Evolutionary conservation across 1,140 invertebrate species (phyloP).

Genomic region (Heliconius hewitsoni): DNA sequence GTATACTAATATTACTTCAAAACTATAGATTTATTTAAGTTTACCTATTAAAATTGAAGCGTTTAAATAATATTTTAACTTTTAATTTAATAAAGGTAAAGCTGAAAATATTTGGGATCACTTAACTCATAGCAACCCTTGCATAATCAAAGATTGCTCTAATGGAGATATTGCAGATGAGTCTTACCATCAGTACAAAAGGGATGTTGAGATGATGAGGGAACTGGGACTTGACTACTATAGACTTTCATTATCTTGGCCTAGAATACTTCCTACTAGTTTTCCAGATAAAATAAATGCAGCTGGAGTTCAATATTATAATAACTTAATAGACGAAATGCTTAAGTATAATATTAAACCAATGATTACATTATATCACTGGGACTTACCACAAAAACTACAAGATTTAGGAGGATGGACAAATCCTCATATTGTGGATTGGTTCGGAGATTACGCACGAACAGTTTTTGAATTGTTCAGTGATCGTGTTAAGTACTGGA

Average conservation of each 20-base stretch:
- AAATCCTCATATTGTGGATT: slow-evolving; percentile 83
- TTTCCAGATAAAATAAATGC: slow-evolving; percentile 81
- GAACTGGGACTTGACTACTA: slow-evolving; percentile 82
- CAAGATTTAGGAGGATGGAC: slow-evolving; percentile 85
- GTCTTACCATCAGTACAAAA: slow-evolving; percentile 69
- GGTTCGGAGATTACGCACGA: slow-evolving; percentile 83
- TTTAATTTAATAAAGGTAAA: slow-evolving; percentile 62
- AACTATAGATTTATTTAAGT: no score
- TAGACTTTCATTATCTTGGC: slow-evolving; percentile 85
- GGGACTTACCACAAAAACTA: slow-evolving; percentile 84
- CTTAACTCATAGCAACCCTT: slow-evolving; percentile 71
- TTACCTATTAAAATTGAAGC: neutral
- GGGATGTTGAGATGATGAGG: slow-evolving; percentile 78
- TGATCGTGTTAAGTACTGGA: slow-evolving; percentile 84
- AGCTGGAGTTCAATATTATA: slow-evolving; percentile 84
- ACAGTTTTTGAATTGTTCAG: slow-evolving; percentile 83
- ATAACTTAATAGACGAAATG: slow-evolving; percentile 83
- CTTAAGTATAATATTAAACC: slow-evolving; percentile 79
- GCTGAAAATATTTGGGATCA: slow-evolving; percentile 83
- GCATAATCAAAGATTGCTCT: slow-evolving; percentile 75
- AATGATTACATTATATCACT: slow-evolving; percentile 85
- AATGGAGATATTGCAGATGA: slow-evolving; percentile 77
- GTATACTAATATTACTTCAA: neutral
- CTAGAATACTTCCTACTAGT: slow-evolving; percentile 84
- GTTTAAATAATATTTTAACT: neutral